Base-by-base conservation (phyloP, 2,888 invertebrate species). In the Drosophila leonis region DNA sequence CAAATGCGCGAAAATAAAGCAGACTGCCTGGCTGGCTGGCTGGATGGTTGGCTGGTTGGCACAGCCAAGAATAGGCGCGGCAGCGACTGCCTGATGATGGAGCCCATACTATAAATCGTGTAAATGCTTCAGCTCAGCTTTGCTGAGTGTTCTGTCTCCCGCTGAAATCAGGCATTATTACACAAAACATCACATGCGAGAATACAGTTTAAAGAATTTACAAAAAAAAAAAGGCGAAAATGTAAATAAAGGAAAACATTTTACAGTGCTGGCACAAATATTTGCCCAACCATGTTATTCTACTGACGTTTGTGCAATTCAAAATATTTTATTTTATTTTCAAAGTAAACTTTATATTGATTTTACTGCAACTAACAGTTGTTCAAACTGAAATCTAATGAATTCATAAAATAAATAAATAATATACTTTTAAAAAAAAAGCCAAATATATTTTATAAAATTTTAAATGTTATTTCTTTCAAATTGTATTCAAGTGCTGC, bases 1-100 rank as follows among this genome's bases (percentile, higher is more conserved):
- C 66, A 88, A 83, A 88, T 75, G 74, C 82, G 86, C 83, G 82
- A 85, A 82, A 78, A 83, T 83, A 76, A 78, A 85, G 63, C 73
- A 63, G 70, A 57, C 59, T 41, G 8, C 35, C 27, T n/a, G 54
- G 15, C 9, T 15, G 29, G 37, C 4, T 24, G 24, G 24, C 24
- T 24, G 24, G 24, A 2, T 24, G 24, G 33, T 33, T 12, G n/a
- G 12, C n/a, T 4, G 39, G 39, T 9, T 39, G n/a, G 2, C 8
- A 15, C 35, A 29, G 29, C 18, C 20, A 1, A 2, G 5, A 24
- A 35, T 6, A 1, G 39, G 44, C 27, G 24, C 4, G 13, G 46
- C 27, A 24, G 24, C 13, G 24, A 10, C 2, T 12, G 42, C 15
- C 44, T 41, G 54, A 41, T 51, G 59, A 49, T 54, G 56, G 41